Base-by-base conservation (phyloP, 2,888 invertebrate genomes). In the Acleris emargana region DNA sequence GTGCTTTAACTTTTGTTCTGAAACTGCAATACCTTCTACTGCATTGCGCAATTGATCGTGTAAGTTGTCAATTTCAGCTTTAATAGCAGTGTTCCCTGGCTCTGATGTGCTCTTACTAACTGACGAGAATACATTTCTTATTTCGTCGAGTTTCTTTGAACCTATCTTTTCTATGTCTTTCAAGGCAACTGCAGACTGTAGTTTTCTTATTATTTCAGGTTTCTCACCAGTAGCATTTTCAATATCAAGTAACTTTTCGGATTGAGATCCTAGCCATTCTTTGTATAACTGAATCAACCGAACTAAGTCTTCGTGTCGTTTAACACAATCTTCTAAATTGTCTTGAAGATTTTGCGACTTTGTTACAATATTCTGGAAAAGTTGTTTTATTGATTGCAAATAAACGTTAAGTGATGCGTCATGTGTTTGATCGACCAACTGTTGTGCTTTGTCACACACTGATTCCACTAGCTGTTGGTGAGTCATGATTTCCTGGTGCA, bases 401-500 rank as follows among this genome's bases (percentile, higher is more conserved):
- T 97, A 98, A 0, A 96, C 94, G 80, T 97, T 97, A 43, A 99
- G 89, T 0, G 97, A 97, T 69, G 96, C 96, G 77, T 98, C 98
- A 80, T 97, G 96, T 1, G 98, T 98, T 85, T 97, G 96, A 79
- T 98, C 97, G 2, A 98, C 97, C 17, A 99, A 89, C 62, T 97
- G 95, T 78, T 97, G 97, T 0, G 98, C 98, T 87, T 98, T 98
- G 74, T 98, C 97, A 82, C 97, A 98, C 18, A 99, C 97, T 60
- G 96, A 95, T 80, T 98, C 97, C 0, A 99, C 97, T 60, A 98
- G 88, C 62, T 95, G 95, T 82, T 97, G 97, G 87, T 98, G 98
- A 0, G 97, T 96, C 93, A 97, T 95, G 54, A 99, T 98, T 87
- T 99, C 99, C 87, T 98, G 98, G 78, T 98, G 97, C 93, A 98